Conservation (phyloP, 2,888 invertebrate species). For the Habroteleia sp. region DNA sequence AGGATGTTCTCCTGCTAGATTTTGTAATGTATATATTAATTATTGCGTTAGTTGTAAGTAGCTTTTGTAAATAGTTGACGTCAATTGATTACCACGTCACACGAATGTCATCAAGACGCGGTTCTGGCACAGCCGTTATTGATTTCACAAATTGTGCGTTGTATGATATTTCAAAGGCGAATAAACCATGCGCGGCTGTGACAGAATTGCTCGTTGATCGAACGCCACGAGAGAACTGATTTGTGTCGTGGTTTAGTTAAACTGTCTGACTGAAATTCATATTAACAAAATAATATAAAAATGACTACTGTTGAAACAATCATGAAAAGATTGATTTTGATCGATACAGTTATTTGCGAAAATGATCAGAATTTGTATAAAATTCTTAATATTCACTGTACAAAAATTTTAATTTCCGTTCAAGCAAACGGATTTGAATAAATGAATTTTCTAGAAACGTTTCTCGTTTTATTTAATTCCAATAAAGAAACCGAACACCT, state of each 20-base stretch:
- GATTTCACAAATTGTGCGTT: constrained; percentile 28
- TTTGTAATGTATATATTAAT: constrained; percentile 53
- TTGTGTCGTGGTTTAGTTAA: constrained; percentile 56
- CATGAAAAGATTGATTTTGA: constrained; percentile 15
- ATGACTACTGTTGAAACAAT: constrained; percentile 34
- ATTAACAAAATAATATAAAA: constrained; percentile 20
- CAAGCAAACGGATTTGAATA: constrained; percentile 71
- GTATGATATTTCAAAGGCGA: constrained; percentile 38
- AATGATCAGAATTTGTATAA: constrained; percentile 74
- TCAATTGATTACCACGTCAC: constrained; percentile 53
- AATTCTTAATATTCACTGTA: constrained; percentile 72
- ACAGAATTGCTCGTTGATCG: constrained; percentile 27
- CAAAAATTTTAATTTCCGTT: constrained; percentile 68
- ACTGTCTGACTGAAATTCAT: constrained; percentile 54
- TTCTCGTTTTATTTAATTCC: no score
- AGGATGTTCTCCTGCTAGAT: constrained; percentile 27
- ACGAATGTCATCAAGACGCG: constrained; percentile 14
- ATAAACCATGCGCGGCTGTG: constrained; percentile 3
- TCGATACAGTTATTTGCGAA: constrained; percentile 28
- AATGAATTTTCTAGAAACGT: constrained; percentile 79
- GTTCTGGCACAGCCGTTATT: constrained; percentile 11
- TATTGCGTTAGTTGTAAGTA: constrained; percentile 49
- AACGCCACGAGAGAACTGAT: constrained; percentile 59
- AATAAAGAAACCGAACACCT: no score
- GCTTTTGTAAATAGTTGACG: constrained; percentile 56